phyloP scores from a whole-genome alignment of 2,888 invertebrate species.

The Xestia xanthographa region DNA sequence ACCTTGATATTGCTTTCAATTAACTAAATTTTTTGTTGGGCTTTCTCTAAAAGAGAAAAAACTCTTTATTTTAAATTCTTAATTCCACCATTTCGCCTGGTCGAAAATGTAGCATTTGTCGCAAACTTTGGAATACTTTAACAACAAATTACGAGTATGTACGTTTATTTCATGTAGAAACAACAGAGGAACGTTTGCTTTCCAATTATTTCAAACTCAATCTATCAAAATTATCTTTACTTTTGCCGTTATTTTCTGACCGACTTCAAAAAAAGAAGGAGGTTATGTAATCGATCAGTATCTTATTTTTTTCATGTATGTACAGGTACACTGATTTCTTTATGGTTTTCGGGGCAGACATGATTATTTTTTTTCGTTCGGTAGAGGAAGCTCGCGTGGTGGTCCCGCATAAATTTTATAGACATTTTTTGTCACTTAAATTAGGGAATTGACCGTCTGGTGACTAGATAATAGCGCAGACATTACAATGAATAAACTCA shows the following conservation, averaged over 20 bases:
- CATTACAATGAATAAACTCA: slow-evolving; percentile 2
- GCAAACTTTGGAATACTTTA: neutral
- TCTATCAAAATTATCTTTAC: neutral
- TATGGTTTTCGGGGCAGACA: neutral
- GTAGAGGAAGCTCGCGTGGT: neutral
- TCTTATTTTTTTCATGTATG: too few relatives aligned
- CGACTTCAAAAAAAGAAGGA: neutral
- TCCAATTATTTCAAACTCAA: neutral
- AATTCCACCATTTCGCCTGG: neutral
- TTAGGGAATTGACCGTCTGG: neutral
- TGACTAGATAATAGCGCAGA: neutral
- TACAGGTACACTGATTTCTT: too few relatives aligned
- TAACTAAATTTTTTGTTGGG: neutral
- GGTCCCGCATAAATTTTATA: neutral
- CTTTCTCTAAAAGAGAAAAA: neutral
- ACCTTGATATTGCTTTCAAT: neutral
- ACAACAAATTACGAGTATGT: neutral
- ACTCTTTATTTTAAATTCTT: neutral
- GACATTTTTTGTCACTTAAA: neutral
- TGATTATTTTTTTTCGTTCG: neutral
- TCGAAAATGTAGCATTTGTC: neutral
- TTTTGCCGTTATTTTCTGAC: neutral
- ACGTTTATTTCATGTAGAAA: neutral
- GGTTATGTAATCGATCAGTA: neutral
- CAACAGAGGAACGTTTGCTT: neutral